Conservation (phyloP, 2,888 invertebrate species). For the Zaprionus obscuricornis region DNA sequence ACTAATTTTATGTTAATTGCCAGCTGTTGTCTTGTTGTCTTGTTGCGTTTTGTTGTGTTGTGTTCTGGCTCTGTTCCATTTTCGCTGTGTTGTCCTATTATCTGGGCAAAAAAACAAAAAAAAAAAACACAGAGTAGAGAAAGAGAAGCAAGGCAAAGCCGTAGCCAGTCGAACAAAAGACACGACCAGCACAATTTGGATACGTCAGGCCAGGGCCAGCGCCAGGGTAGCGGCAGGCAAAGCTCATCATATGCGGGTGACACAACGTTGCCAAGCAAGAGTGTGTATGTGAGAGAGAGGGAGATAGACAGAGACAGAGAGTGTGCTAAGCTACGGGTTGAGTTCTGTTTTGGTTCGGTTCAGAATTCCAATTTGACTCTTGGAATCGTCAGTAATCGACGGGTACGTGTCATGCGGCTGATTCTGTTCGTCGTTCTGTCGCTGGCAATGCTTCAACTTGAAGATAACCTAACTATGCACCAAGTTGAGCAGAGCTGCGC, state of each 20-base stretch:
- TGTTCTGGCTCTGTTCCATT: too few species aligned
- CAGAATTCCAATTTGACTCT: constrained; percentile 16
- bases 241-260: constrained; percentile 64
- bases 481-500: too few species aligned
- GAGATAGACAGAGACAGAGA: too few species aligned
- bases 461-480: constrained; percentile 22
- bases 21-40: constrained; percentile 58
- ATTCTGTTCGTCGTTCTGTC: constrained; percentile 22
- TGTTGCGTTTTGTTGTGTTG: constrained; percentile 20
- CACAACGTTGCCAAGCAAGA: constrained; percentile 34
- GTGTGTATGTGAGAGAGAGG: too few species aligned
- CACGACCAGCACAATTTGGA: constrained; percentile 53
- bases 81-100: constrained; percentile 27
- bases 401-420: constrained; percentile 57
- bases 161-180: constrained; percentile 44
- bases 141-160: too few species aligned
- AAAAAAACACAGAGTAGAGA: constrained; percentile 13
- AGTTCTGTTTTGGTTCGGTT: constrained; percentile 20
- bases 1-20: constrained; percentile 80
- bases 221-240: constrained; percentile 3
- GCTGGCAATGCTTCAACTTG: not conserved
- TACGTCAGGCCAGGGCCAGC: not conserved
- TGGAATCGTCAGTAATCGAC: constrained; percentile 35
- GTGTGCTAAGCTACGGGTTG: too few species aligned
- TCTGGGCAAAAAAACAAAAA: constrained; percentile 30